Conservation (phyloP, 2,113 vertebrate genomes). For the Pseudorasbora parva region DNA sequence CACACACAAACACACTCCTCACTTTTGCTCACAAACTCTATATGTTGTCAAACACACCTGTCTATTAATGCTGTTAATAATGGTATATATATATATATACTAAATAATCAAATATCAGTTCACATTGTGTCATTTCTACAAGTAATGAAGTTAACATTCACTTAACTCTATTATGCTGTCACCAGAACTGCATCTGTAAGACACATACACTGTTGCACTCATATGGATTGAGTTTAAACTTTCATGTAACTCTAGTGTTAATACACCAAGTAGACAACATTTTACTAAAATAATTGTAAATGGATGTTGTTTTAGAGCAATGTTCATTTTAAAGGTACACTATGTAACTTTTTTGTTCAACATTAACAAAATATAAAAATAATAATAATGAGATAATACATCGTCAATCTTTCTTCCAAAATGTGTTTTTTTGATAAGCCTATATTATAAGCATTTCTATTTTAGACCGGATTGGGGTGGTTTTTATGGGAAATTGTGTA, state of each 20-base stretch:
- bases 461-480: too few relatives aligned
- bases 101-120: not conserved
- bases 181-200: not conserved
- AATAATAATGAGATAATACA: too few relatives aligned
- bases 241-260: not conserved
- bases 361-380: too few relatives aligned
- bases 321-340: not conserved
- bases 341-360: too few relatives aligned
- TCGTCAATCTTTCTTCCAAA: too few relatives aligned
- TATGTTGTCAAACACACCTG: conserved; percentile 5
- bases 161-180: not conserved
- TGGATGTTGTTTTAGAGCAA: not conserved
- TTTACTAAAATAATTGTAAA: not conserved
- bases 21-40: conserved; percentile 28
- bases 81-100: not conserved
- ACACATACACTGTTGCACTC: not conserved
- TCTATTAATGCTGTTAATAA: not conserved
- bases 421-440: too few relatives aligned
- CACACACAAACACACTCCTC: conserved; percentile 15
- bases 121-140: not conserved
- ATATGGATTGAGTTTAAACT: not conserved
- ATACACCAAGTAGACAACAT: not conserved
- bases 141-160: not conserved
- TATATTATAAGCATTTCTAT: too few relatives aligned
- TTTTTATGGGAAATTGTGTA: too few relatives aligned